phyloP scores from a whole-genome alignment of 2,888 invertebrate genomes.

The Drosophila robusta region DNA sequence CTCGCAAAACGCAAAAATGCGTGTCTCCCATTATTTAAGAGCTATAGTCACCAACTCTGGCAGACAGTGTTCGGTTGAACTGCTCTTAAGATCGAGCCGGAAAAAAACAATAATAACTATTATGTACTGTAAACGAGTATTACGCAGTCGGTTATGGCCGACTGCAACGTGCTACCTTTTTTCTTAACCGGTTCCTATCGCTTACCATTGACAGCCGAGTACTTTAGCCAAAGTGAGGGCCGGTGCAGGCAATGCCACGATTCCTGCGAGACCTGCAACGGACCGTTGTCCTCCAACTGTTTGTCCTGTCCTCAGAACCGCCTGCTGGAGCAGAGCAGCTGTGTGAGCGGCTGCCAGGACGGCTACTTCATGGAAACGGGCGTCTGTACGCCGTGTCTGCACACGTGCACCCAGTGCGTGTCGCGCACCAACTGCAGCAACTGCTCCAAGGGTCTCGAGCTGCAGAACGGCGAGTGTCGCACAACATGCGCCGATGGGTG shows the following conservation, averaged over 20 bases:
- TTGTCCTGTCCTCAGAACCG: slow-evolving; percentile 91
- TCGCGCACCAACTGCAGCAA: slow-evolving; percentile 92
- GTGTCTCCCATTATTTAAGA: too few species aligned
- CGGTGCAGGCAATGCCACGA: slow-evolving; percentile 91
- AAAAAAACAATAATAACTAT: too few species aligned
- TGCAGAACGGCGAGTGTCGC: slow-evolving; percentile 93
- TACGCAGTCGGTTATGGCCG: too few species aligned
- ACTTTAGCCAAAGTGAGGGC: slow-evolving; percentile 90
- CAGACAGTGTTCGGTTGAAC: too few species aligned
- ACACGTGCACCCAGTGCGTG: slow-evolving; percentile 91
- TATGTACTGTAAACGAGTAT: too few species aligned
- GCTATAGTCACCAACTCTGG: too few species aligned
- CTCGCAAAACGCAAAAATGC: too few species aligned
- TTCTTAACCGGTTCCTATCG: slow-evolving; percentile 35
- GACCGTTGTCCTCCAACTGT: slow-evolving; percentile 90
- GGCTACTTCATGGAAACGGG: slow-evolving; percentile 91
- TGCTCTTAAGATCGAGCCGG: too few species aligned
- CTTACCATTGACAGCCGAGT: slow-evolving; percentile 88
- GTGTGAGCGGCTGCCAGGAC: slow-evolving; percentile 91
- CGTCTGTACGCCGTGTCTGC: slow-evolving; percentile 91
- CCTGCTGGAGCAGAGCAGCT: slow-evolving; percentile 90
- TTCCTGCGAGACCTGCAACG: slow-evolving; percentile 93
- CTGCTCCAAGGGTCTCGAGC: slow-evolving; percentile 90
- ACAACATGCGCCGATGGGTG: slow-evolving; percentile 91
- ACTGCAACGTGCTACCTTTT: too few species aligned